phyloP scores from a whole-genome alignment of 2,797 vertebrate genomes.

The Poeciliopsis gracilis region DNA sequence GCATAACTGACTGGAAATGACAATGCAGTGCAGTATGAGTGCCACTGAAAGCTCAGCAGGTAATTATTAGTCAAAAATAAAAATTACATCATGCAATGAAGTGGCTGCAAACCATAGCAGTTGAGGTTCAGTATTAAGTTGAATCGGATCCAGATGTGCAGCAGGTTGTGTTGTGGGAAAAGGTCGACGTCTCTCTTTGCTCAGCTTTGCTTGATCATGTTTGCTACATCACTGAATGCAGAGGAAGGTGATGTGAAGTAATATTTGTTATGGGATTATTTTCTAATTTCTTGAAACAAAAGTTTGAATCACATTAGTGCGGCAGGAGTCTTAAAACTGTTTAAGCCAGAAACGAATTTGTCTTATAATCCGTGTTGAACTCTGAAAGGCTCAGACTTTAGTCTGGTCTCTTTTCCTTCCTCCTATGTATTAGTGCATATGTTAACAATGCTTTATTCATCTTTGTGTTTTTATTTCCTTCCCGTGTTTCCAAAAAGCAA shows the following conservation, averaged over 20 bases:
- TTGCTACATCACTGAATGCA: background rate
- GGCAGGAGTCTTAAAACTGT: background rate
- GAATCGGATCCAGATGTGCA: background rate
- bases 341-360: background rate
- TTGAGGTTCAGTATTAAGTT: background rate
- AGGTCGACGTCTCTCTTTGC: background rate
- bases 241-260: background rate
- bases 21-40: background rate
- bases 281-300: background rate
- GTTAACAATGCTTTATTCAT: background rate
- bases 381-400: background rate
- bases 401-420: background rate
- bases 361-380: background rate
- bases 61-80: background rate
- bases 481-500: background rate
- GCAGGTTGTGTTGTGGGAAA: background rate
- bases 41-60: background rate
- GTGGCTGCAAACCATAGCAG: background rate
- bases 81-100: background rate
- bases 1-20: background rate
- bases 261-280: background rate
- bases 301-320: background rate
- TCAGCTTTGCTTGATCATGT: background rate
- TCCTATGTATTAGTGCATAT: background rate
- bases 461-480: background rate